phyloP scores from a whole-genome alignment of 23 tunicate genomes.

The Halocynthia roretzi region DNA sequence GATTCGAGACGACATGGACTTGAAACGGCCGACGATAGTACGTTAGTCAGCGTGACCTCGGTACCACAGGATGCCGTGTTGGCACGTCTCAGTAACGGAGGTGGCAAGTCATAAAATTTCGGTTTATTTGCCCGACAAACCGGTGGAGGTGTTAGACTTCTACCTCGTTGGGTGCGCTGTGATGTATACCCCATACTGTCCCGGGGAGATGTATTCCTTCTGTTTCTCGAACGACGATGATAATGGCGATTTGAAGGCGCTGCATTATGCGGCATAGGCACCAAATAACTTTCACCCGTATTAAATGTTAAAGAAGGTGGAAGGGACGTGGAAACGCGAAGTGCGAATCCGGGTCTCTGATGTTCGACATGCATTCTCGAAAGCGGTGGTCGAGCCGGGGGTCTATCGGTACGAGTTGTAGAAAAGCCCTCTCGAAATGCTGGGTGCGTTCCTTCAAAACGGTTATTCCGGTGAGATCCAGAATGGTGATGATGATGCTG shows the following conservation, averaged over 20 bases:
- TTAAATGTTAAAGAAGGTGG: conserved; percentile 10
- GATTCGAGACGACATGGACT: not conserved
- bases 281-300: conserved; percentile 3
- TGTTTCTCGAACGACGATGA: not conserved
- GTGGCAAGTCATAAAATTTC: not conserved
- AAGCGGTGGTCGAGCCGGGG: conserved; percentile 8
- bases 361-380: conserved; percentile 4
- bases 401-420: conserved; percentile 1
- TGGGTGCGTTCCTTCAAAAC: conserved; percentile 2
- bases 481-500: conserved; percentile 15
- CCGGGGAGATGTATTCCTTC: not conserved
- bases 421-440: conserved; percentile 2
- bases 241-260: not conserved
- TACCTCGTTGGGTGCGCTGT: conserved; percentile 4
- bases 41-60: conserved; percentile 5
- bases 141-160: conserved; percentile 9
- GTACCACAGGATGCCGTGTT: not conserved
- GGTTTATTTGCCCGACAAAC: conserved; percentile 9
- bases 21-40: not conserved
- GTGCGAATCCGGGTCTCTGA: not conserved
- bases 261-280: conserved; percentile 7
- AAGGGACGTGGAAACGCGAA: conserved; percentile 3
- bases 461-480: not conserved
- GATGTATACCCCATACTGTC: not conserved
- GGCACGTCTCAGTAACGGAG: not conserved